Percentiles rank a stretch among this genome's conserved stretches.
Conservation (phyloP, 2,113 vertebrate genomes). For the Melanostigma gelatinosum region DNA sequence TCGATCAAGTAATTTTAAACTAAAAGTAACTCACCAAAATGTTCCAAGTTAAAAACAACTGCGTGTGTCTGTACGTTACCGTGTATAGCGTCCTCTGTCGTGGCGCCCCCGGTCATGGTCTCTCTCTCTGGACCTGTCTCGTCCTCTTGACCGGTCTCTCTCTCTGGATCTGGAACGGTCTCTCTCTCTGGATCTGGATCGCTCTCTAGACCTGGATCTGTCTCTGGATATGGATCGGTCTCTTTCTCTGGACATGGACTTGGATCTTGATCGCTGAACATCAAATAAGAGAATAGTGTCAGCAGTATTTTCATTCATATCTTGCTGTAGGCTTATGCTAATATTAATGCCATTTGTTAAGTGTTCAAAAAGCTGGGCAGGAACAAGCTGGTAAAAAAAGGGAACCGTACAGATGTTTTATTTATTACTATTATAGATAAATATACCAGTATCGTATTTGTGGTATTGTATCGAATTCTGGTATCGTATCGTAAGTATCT, state of each 20-base stretch:
- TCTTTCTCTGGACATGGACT: slow-evolving; percentile 52
- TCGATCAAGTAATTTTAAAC: not conserved
- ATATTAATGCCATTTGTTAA: too few species aligned
- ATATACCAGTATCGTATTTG: too few species aligned
- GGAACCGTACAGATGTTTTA: too few species aligned
- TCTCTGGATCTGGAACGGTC: slow-evolving; percentile 29
- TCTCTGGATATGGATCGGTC: slow-evolving; percentile 53
- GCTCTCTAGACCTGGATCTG: slow-evolving; percentile 52
- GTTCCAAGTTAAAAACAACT: not conserved
- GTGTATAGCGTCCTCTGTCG: slow-evolving; percentile 64
- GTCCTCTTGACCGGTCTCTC: slow-evolving; percentile 43
- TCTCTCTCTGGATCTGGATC: slow-evolving; percentile 49
- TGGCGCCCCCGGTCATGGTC: slow-evolving; percentile 49
- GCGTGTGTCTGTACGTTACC: slow-evolving; percentile 45
- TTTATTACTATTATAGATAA: too few species aligned
- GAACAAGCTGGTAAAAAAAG: too few species aligned
- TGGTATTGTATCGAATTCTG: too few species aligned
- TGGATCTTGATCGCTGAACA: slow-evolving; percentile 52
- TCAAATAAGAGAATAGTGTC: slow-evolving; percentile 7
- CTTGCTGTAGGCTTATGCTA: too few species aligned
- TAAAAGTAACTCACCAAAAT: not conserved
- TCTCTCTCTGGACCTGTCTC: slow-evolving; percentile 38
- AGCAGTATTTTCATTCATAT: not conserved
- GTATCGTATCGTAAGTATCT: too few species aligned
- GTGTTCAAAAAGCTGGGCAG: too few species aligned